phyloP scores from a whole-genome alignment of 2,113 vertebrate species.

The Oriolus oriolus region DNA sequence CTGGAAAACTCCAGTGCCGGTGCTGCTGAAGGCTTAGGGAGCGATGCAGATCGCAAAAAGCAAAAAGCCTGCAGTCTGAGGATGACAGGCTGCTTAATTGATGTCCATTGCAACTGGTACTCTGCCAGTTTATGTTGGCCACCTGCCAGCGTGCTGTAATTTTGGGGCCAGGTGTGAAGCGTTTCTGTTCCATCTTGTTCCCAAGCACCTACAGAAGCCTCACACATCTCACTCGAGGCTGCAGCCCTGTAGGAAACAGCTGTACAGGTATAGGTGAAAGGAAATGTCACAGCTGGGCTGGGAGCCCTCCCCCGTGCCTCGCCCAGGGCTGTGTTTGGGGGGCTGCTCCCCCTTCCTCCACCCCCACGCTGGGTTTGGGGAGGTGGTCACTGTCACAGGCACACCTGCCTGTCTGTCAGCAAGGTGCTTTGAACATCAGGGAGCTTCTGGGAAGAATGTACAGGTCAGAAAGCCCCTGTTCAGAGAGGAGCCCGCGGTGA shows the following conservation, averaged over 20 bases:
- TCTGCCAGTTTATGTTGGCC: constrained; percentile 80
- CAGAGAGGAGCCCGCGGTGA: not conserved
- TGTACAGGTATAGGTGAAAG: constrained; percentile 74
- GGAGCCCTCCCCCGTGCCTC: constrained; percentile 14
- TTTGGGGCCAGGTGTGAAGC: constrained; percentile 82
- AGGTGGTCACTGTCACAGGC: constrained; percentile 26
- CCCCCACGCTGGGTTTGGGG: not conserved
- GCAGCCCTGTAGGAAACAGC: constrained; percentile 76
- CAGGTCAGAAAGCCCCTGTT: not conserved
- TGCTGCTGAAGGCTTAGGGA: constrained; percentile 70
- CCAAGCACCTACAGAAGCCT: constrained; percentile 75
- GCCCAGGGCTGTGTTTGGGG: constrained; percentile 38
- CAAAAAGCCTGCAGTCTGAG: constrained; percentile 70
- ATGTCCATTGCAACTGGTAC: constrained; percentile 81
- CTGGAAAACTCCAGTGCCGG: constrained; percentile 71
- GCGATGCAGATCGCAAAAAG: constrained; percentile 53
- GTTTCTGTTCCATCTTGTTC: constrained; percentile 81
- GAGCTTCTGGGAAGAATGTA: constrained; percentile 1
- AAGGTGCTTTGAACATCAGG: not conserved
- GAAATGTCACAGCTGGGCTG: constrained; percentile 70
- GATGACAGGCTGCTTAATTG: constrained; percentile 80
- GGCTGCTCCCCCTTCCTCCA: not conserved
- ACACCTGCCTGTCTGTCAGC: constrained; percentile 59
- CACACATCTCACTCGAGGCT: constrained; percentile 64
- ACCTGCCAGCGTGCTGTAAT: constrained; percentile 76